Conservation (phyloP, 2,113 vertebrate species). For the Anas platyrhynchos region DNA sequence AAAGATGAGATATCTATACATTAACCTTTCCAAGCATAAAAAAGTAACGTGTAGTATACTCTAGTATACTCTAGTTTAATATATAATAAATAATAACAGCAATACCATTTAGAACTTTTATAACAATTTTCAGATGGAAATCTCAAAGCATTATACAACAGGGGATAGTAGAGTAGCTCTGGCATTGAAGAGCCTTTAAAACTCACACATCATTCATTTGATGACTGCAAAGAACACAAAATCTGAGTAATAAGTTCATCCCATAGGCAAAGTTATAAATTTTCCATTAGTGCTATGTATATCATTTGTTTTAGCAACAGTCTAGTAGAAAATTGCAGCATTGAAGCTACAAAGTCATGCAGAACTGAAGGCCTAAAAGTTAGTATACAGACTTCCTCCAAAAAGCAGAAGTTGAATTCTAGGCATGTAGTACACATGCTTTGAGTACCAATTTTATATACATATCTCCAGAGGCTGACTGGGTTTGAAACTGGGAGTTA, state of each 20-base stretch:
- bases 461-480: background rate
- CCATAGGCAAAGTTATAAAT: background rate
- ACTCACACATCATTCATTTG: constrained; percentile 2
- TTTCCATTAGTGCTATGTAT: background rate
- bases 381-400: background rate
- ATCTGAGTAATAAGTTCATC: background rate
- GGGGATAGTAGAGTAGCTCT: background rate
- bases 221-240: background rate
- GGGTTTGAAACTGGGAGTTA: rapidly evolving
- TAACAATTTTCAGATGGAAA: constrained; percentile 27
- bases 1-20: constrained; percentile 29
- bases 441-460: background rate
- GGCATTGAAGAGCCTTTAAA: constrained; percentile 30
- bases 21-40: constrained; percentile 8
- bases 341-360: rapidly evolving
- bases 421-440: rapidly evolving
- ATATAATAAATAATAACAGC: constrained; percentile 42
- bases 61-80: constrained; percentile 38
- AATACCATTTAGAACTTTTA: constrained; percentile 39
- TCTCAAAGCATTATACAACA: constrained; percentile 39
- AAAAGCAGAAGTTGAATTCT: background rate
- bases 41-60: constrained; percentile 32
- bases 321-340: background rate
- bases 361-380: background rate
- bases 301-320: background rate